phyloP scores from a whole-genome alignment of 2,113 vertebrate genomes.

The Meles meles region DNA sequence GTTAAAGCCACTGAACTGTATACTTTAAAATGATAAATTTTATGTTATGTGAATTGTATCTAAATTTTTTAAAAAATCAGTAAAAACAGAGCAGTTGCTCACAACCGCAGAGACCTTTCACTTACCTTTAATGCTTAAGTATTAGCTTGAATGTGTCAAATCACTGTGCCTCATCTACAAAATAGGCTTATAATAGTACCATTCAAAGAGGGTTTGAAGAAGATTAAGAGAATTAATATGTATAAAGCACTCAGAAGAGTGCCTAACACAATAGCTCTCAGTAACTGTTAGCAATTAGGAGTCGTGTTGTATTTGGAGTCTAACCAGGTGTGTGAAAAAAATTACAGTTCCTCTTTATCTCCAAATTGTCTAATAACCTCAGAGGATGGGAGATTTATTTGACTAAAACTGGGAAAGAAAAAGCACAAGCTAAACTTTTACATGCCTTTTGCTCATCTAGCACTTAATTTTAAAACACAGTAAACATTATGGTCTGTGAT shows the following conservation, averaged over 20 bases:
- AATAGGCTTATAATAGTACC: background rate
- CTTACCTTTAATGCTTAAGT: background rate
- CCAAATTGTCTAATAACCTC: constrained; percentile 17
- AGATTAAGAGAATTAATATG: background rate
- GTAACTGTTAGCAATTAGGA: background rate
- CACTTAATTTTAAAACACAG: constrained; percentile 20
- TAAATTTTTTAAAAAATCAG: background rate
- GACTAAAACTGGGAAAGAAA: constrained; percentile 6
- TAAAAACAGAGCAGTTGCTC: constrained; percentile 9
- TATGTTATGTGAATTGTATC: background rate
- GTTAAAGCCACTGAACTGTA: background rate
- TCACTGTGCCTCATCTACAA: background rate
- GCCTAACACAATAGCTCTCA: background rate
- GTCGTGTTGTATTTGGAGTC: background rate
- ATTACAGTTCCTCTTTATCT: background rate
- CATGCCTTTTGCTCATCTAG: background rate
- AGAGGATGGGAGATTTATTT: background rate
- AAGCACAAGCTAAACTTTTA: background rate
- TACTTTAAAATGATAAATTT: background rate
- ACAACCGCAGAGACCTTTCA: background rate
- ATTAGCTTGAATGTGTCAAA: constrained; percentile 31
- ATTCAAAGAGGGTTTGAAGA: background rate
- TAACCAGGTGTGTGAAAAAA: background rate
- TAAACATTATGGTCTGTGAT: background rate
- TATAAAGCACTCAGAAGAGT: background rate